phyloP scores from a whole-genome alignment of 2,888 invertebrate genomes.

The Lepidochitona cinerea region DNA sequence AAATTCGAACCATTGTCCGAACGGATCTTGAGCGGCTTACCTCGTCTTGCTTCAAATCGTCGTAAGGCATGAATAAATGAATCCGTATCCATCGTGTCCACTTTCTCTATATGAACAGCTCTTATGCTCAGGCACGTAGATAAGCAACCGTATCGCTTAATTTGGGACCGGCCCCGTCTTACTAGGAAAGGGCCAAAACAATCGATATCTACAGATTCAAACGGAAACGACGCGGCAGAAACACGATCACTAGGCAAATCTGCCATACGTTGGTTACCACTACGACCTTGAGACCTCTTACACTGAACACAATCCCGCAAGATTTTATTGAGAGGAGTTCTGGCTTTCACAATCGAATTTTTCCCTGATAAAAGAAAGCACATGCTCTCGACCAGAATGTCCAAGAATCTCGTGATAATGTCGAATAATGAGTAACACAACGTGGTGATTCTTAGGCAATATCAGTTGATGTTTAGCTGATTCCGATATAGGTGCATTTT shows the following conservation, averaged over 20 bases:
- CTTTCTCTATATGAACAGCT: conserved; percentile 16
- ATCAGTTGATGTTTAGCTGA: conserved; percentile 4
- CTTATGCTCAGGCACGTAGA: conserved; percentile 16
- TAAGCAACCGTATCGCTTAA: conserved; percentile 20
- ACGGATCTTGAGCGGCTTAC: background rate
- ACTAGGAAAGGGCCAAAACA: conserved; percentile 18
- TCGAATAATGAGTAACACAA: background rate
- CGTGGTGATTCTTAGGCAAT: background rate
- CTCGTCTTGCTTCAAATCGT: conserved; percentile 8
- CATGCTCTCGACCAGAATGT: conserved; percentile 8
- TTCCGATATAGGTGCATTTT: background rate
- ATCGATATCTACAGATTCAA: conserved; percentile 11
- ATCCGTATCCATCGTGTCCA: conserved; percentile 10
- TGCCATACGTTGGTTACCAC: conserved; percentile 8
- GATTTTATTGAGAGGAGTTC: background rate
- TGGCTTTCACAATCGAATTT: conserved; percentile 4
- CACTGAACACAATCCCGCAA: conserved; percentile 8
- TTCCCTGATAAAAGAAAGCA: conserved; percentile 5
- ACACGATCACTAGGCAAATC: conserved; percentile 14
- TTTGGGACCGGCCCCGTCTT: background rate
- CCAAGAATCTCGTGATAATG: conserved; percentile 2
- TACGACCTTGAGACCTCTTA: background rate
- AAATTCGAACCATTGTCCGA: conserved; percentile 23
- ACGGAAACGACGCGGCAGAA: background rate
- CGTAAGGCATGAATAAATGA: conserved; percentile 12